These are phyloP conservation scores for Percopsis omiscomaycus DNA, from an alignment of 2,797 vertebrate genomes.

Conservation along the genomic window DNA sequence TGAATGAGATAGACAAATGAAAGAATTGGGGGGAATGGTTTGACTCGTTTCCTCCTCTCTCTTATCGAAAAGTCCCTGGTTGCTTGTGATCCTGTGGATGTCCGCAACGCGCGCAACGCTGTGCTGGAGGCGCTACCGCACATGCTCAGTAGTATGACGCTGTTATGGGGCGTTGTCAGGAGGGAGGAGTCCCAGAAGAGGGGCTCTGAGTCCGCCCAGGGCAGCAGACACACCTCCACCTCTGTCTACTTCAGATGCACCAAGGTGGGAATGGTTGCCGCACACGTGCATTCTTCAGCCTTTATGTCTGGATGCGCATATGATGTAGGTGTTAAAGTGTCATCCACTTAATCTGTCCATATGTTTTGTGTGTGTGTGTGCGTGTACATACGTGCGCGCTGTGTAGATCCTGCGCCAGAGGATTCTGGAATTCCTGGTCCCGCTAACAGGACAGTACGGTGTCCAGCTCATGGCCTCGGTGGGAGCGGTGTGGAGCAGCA, in stretches of 20 bases:
- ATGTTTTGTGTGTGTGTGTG: background rate
- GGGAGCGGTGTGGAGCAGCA: conserved; percentile 89
- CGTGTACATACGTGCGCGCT: conserved; percentile 49
- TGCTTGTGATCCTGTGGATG: conserved; percentile 78
- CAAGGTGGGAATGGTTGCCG: conserved; percentile 76
- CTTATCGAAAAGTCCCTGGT: conserved; percentile 48
- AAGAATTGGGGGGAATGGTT: background rate
- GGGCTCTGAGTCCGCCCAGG: conserved; percentile 76
- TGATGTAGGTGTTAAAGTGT: too few species aligned
- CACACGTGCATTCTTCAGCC: background rate
- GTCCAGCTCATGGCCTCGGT: conserved; percentile 87
- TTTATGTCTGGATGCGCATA: background rate
- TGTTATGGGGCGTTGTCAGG: conserved; percentile 88
- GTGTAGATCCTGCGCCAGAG: conserved; percentile 80
- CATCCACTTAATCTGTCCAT: background rate
- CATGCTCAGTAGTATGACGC: conserved; percentile 86
- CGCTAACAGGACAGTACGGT: conserved; percentile 86
- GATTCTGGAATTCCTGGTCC: conserved; percentile 89
- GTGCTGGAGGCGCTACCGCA: conserved; percentile 90
- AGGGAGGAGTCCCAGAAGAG: conserved; percentile 84
- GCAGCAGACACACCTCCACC: conserved; percentile 81
- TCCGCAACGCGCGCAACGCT: conserved; percentile 89
- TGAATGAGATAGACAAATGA: background rate
- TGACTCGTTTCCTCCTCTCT: background rate
- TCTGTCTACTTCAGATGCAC: conserved; percentile 93